Evolutionary conservation across 2,113 vertebrate species (phyloP).

Genomic region (Esox niger): DNA sequence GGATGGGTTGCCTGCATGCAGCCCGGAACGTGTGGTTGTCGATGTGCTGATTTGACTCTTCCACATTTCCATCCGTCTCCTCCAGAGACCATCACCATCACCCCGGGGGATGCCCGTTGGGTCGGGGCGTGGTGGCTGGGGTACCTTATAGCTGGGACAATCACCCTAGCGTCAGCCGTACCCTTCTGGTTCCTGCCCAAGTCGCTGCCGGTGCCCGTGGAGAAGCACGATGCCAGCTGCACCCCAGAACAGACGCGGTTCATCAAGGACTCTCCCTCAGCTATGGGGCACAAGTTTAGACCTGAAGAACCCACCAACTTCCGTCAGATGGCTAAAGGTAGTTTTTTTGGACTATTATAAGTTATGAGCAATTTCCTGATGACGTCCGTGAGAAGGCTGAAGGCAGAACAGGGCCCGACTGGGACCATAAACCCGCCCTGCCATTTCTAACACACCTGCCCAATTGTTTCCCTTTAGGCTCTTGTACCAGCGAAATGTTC

Average conservation of each 20-base stretch:
- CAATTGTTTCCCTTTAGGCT: too few species aligned
- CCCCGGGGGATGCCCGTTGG: constrained; percentile 84
- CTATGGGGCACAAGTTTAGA: constrained; percentile 54
- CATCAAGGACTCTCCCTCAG: constrained; percentile 69
- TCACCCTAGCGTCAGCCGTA: constrained; percentile 80
- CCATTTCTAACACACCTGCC: too few species aligned
- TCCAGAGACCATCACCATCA: constrained; percentile 80
- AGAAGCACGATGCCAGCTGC: constrained; percentile 66
- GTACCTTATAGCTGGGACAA: constrained; percentile 83
- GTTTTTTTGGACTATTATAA: too few species aligned
- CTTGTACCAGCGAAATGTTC: too few species aligned
- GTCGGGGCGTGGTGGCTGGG: constrained; percentile 97
- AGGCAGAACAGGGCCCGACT: too few species aligned
- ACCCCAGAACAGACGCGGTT: constrained; percentile 81
- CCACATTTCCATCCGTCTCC: constrained; percentile 6
- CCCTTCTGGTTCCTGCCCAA: constrained; percentile 95
- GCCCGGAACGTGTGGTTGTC: too few species aligned
- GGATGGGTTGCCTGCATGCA: too few species aligned
- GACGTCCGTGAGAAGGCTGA: too few species aligned
- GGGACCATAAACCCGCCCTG: too few species aligned
- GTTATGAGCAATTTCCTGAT: too few species aligned
- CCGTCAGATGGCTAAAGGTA: constrained; percentile 83
- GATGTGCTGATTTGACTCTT: neutral
- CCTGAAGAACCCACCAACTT: constrained; percentile 70
- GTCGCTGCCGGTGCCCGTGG: constrained; percentile 69